phyloP scores from a whole-genome alignment of 2,797 vertebrate species.

The Siniperca scherzeri region DNA sequence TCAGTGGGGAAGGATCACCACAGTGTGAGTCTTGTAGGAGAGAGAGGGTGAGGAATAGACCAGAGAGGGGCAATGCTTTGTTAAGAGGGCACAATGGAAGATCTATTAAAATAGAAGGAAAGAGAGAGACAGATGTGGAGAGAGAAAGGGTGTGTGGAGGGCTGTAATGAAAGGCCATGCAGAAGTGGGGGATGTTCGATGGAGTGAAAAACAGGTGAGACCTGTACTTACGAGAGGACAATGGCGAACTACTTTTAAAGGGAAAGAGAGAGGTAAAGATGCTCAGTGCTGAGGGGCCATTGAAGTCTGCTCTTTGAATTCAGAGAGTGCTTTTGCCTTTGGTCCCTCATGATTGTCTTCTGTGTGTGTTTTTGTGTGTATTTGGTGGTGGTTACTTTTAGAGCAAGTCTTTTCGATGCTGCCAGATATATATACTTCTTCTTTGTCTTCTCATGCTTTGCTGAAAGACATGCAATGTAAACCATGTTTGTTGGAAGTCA shows the following conservation, averaged over 20 bases:
- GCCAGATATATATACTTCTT: background rate
- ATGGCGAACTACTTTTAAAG: conserved; percentile 60
- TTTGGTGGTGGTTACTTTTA: conserved; percentile 8
- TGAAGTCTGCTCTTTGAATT: conserved; percentile 62
- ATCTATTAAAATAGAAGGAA: conserved; percentile 37
- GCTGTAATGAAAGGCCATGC: conserved; percentile 52
- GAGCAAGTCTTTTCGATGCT: background rate
- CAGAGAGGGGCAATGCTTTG: conserved; percentile 42
- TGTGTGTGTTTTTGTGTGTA: conserved; percentile 9
- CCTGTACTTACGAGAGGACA: conserved; percentile 57
- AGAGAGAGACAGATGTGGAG: conserved; percentile 22
- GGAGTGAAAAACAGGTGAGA: conserved; percentile 63
- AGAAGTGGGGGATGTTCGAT: conserved; percentile 41
- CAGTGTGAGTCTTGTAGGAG: conserved; percentile 24
- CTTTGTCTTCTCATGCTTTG: conserved; percentile 14
- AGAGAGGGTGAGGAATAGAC: conserved; percentile 10
- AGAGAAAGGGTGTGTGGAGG: conserved; percentile 14
- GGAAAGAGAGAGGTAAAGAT: conserved; percentile 41
- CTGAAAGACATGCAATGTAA: conserved; percentile 14
- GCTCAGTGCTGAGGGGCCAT: conserved; percentile 10
- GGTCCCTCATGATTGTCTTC: conserved; percentile 13
- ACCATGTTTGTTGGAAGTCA: conserved; percentile 11
- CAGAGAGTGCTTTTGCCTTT: conserved; percentile 46
- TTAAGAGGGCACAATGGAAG: conserved; percentile 52
- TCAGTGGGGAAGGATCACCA: conserved; percentile 48